phyloP scores from a whole-genome alignment of 2,113 vertebrate genomes.

The Motacilla alba region DNA sequence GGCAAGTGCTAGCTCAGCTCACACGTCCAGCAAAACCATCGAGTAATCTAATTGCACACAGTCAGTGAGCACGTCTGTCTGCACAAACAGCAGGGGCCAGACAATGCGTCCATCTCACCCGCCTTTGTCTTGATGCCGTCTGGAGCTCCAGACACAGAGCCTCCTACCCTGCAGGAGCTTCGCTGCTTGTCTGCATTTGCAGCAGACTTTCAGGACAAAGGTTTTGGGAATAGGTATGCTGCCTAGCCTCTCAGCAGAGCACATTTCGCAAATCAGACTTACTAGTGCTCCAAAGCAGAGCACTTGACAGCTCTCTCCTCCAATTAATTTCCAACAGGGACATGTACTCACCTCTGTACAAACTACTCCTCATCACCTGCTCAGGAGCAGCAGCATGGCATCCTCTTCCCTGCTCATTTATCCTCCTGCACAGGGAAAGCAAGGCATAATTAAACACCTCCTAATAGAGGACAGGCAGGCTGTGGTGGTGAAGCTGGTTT shows the following conservation, averaged over 20 bases:
- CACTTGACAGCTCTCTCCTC: not conserved
- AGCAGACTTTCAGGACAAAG: not conserved
- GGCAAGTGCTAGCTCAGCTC: not conserved
- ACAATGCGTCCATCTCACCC: not conserved
- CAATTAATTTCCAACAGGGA: slow-evolving; percentile 8
- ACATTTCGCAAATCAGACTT: not conserved
- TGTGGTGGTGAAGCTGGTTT: not conserved
- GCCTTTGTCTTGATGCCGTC: not conserved
- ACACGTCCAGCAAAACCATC: not conserved
- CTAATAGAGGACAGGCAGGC: not conserved
- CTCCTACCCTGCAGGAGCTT: not conserved
- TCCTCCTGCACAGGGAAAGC: not conserved
- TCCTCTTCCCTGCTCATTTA: not conserved
- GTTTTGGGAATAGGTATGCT: not conserved
- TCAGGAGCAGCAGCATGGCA: not conserved
- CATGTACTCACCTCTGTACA: not conserved
- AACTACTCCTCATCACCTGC: not conserved
- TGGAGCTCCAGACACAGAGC: not conserved
- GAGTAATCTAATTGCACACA: not conserved
- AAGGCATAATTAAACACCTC: slow-evolving; percentile 16
- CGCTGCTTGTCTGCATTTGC: not conserved
- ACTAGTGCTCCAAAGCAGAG: not conserved
- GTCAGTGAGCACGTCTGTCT: not conserved
- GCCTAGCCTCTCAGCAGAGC: not conserved
- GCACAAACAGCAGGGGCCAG: not conserved